Conservation (phyloP, 2,888 invertebrate species). For the Lasiommata megera region DNA sequence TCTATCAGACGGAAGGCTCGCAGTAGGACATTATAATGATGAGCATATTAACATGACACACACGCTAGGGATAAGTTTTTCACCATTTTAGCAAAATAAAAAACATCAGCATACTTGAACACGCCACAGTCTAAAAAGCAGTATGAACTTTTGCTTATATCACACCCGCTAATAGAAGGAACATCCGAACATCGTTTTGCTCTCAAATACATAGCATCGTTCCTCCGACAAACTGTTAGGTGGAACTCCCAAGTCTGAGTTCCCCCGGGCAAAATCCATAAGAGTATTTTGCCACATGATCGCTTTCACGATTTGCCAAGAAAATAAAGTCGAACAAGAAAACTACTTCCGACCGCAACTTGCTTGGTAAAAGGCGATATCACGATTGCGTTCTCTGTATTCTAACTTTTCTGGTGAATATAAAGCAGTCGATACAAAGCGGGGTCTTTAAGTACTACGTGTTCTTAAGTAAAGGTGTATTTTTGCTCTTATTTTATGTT, state of each 20-base stretch:
- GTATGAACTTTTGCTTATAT: slow-evolving; percentile 49
- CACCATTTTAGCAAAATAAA: too few species aligned
- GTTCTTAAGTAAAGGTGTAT: slow-evolving; percentile 32
- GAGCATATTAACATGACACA: too few species aligned
- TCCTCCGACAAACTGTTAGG: slow-evolving; percentile 43
- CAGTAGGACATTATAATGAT: too few species aligned
- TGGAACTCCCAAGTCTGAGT: slow-evolving; percentile 72
- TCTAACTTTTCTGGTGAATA: slow-evolving; percentile 57
- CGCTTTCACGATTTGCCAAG: slow-evolving; percentile 77
- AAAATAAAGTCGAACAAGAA: slow-evolving; percentile 69
- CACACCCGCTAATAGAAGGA: slow-evolving; percentile 60
- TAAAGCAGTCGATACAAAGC: slow-evolving; percentile 46
- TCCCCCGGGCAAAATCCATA: slow-evolving; percentile 75
- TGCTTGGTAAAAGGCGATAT: slow-evolving; percentile 53
- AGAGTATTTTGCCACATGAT: slow-evolving; percentile 79
- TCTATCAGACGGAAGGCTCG: too few species aligned
- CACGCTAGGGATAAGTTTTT: too few species aligned
- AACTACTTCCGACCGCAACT: slow-evolving; percentile 62
- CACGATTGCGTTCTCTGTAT: slow-evolving; percentile 38
- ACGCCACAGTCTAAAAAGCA: slow-evolving; percentile 34
- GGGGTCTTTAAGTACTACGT: slow-evolving; percentile 38
- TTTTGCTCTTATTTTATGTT: not conserved
- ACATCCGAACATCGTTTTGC: slow-evolving; percentile 73
- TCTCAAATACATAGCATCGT: slow-evolving; percentile 67
- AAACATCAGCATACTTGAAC: not conserved